Conservation (phyloP, 2,113 vertebrate genomes). For the Melozone crissalis region DNA sequence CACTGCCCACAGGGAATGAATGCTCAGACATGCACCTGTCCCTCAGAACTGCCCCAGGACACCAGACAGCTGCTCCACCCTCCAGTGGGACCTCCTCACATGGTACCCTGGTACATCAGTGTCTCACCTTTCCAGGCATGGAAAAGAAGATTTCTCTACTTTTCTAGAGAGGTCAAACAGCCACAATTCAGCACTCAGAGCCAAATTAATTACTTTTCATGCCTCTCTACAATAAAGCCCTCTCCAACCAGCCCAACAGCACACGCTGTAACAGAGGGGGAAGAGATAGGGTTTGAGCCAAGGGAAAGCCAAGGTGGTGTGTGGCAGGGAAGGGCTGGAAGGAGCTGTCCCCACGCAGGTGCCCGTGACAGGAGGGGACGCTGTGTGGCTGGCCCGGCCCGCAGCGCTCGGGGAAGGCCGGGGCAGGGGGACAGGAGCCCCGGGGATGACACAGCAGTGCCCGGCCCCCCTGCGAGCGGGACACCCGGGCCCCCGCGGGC, state of each 20-base stretch:
- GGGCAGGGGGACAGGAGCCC: rapidly evolving
- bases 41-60: not conserved
- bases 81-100: rapidly evolving
- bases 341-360: rapidly evolving
- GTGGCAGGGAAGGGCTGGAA: not conserved
- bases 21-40: not conserved
- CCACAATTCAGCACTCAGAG: not conserved
- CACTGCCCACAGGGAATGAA: not conserved
- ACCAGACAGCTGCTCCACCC: not conserved
- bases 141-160: not conserved
- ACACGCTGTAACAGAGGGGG: rapidly evolving
- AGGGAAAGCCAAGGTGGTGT: not conserved
- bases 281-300: not conserved
- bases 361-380: not conserved
- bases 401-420: rapidly evolving
- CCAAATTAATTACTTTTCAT: not conserved
- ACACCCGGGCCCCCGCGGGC: not conserved
- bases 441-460: not conserved
- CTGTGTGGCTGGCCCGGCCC: rapidly evolving
- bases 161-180: not conserved
- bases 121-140: no score
- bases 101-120: not conserved
- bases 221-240: not conserved
- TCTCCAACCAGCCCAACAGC: not conserved
- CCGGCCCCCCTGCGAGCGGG: not conserved